These are phyloP conservation scores for Ephestia elutella DNA, from an alignment of 1,140 invertebrate genomes.

Conservation along the genomic window DNA sequence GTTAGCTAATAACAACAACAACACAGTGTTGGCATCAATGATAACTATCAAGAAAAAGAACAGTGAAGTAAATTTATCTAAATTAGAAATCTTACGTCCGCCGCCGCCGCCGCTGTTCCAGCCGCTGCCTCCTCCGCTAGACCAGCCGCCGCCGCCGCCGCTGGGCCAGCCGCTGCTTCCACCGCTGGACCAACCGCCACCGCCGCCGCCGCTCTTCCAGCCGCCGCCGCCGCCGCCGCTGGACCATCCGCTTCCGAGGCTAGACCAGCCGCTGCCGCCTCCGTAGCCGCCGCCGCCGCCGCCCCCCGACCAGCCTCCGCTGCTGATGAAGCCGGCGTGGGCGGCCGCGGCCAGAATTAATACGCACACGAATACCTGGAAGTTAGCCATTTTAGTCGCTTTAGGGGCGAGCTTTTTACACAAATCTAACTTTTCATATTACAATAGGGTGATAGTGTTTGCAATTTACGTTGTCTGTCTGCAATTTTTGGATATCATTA, in stretches of 20 bases:
- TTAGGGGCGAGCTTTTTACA: no score
- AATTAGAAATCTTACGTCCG: constrained; percentile 8
- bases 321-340: constrained; percentile 51
- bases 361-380: constrained; percentile 62
- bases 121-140: constrained; percentile 11
- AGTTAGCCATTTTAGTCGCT: constrained; percentile 14
- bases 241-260: constrained; percentile 27
- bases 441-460: no score
- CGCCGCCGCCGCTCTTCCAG: constrained; percentile 21
- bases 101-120: constrained; percentile 6
- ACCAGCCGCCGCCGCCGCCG: constrained; percentile 18
- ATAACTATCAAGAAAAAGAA: neutral
- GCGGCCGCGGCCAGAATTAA: constrained; percentile 45
- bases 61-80: constrained; percentile 7
- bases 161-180: constrained; percentile 8
- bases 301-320: constrained; percentile 34
- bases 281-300: constrained; percentile 24
- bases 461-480: no score
- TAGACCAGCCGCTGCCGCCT: constrained; percentile 2
- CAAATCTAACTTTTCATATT: no score
- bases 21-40: no score
- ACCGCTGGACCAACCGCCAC: constrained; percentile 19
- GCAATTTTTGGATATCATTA: no score
- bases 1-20: no score
- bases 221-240: constrained; percentile 30